Evolutionary conservation across 2,888 invertebrate species (phyloP).

Genomic region (Cabera pusaria): DNA sequence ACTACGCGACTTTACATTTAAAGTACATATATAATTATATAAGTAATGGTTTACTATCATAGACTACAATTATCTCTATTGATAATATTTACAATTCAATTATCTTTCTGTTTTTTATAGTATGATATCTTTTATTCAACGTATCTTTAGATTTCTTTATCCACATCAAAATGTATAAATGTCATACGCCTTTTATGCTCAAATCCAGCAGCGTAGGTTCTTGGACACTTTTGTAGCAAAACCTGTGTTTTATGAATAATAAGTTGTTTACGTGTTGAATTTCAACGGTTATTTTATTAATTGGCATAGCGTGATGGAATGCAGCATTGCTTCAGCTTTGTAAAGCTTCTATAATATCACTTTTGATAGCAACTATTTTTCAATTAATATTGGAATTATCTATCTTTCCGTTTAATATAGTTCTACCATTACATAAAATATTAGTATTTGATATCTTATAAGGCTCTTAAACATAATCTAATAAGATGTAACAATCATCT

Average conservation of each 20-base stretch:
- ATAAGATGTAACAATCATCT: too few species aligned
- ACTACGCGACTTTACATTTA: slow-evolving; percentile 11
- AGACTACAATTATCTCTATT: slow-evolving; percentile 11
- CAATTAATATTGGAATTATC: background rate
- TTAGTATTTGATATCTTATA: too few species aligned
- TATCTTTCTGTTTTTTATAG: slow-evolving; percentile 13
- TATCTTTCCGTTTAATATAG: too few species aligned
- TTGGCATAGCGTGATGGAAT: slow-evolving; percentile 19
- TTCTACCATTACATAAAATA: too few species aligned
- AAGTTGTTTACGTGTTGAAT: slow-evolving; percentile 18
- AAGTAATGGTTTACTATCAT: slow-evolving; percentile 8
- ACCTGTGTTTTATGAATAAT: slow-evolving; percentile 20
- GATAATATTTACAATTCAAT: slow-evolving; percentile 17
- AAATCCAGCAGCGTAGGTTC: slow-evolving; percentile 12
- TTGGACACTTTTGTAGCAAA: slow-evolving; percentile 8
- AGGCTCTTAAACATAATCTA: too few species aligned
- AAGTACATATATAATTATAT: slow-evolving; percentile 5
- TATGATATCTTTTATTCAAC: background rate
- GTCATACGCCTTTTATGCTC: slow-evolving; percentile 16
- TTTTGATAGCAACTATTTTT: slow-evolving; percentile 1
- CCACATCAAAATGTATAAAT: slow-evolving; percentile 15
- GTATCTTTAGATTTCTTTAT: slow-evolving; percentile 5
- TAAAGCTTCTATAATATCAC: slow-evolving; percentile 9
- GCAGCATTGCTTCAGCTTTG: slow-evolving; percentile 9
- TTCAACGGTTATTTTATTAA: slow-evolving; percentile 25